Evolutionary conservation across 2,888 invertebrate species (phyloP).

Genomic region (Leucania comma): DNA sequence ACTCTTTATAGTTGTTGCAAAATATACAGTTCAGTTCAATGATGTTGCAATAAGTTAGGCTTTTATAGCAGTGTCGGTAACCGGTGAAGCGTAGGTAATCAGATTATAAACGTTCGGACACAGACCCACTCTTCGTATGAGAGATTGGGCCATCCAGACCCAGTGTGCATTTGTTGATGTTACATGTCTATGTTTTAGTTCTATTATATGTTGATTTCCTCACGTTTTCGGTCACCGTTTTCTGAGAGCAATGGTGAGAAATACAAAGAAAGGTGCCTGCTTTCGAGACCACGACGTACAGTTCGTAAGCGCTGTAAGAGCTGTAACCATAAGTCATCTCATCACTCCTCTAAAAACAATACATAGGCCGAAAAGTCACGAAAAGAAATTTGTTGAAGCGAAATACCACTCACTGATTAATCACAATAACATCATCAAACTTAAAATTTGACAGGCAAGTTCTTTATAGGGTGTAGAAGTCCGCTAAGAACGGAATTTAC

Average conservation of each 20-base stretch:
- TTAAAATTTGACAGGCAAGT: no score
- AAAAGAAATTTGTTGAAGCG: no score
- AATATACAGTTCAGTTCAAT: slow-evolving; percentile 27
- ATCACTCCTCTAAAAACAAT: background rate
- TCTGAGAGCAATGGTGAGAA: background rate
- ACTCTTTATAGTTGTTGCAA: slow-evolving; percentile 29
- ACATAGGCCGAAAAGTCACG: background rate
- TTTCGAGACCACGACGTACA: background rate
- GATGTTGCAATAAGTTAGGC: slow-evolving; percentile 26
- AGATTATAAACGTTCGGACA: background rate
- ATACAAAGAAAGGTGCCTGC: background rate
- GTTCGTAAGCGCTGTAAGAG: background rate
- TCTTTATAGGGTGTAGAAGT: no score
- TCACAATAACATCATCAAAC: no score
- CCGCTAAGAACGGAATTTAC: no score
- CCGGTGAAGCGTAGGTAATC: slow-evolving; percentile 1
- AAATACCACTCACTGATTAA: no score
- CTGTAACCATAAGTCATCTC: no score
- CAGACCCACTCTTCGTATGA: background rate
- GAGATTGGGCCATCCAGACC: background rate
- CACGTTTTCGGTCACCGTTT: background rate
- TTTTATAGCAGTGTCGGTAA: slow-evolving; percentile 5
- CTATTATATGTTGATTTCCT: background rate
- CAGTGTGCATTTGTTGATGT: background rate
- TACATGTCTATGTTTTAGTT: background rate